Conservation (phyloP, 2,797 vertebrate genomes). For the Emys orbicularis region DNA sequence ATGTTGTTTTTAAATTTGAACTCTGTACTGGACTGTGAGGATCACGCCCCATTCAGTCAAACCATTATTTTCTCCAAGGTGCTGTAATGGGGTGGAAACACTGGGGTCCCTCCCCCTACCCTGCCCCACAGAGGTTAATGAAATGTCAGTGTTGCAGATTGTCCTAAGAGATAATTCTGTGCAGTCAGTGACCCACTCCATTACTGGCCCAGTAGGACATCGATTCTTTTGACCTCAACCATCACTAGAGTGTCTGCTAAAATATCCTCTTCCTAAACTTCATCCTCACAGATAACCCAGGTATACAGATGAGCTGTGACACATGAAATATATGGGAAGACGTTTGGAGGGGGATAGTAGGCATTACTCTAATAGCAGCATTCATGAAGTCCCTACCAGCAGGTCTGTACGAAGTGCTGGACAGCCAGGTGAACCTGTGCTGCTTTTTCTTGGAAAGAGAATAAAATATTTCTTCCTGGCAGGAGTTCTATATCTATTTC, state of each 20-base stretch:
- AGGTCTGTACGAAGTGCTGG: neutral
- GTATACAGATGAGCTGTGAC: neutral
- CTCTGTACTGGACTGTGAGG: neutral
- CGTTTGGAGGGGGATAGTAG: neutral
- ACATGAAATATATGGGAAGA: neutral
- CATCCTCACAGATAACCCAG: neutral
- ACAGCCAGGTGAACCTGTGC: neutral
- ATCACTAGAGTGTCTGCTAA: neutral
- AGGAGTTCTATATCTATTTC: neutral
- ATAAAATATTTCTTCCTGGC: neutral
- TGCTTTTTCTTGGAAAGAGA: neutral
- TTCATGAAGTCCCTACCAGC: neutral
- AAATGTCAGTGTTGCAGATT: neutral
- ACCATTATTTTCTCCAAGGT: neutral
- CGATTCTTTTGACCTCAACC: neutral
- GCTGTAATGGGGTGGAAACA: neutral
- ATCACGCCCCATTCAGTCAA: neutral
- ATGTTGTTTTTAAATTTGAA: neutral
- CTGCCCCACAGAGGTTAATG: neutral
- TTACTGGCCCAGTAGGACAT: neutral
- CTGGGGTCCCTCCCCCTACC: neutral
- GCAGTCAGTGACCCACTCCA: rapidly evolving
- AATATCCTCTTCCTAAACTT: neutral
- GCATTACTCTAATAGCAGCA: neutral
- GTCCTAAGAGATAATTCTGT: neutral